Evolutionary conservation across 2,888 invertebrate genomes (phyloP).

Genomic region (Drosophila parthenogenetica): DNA sequence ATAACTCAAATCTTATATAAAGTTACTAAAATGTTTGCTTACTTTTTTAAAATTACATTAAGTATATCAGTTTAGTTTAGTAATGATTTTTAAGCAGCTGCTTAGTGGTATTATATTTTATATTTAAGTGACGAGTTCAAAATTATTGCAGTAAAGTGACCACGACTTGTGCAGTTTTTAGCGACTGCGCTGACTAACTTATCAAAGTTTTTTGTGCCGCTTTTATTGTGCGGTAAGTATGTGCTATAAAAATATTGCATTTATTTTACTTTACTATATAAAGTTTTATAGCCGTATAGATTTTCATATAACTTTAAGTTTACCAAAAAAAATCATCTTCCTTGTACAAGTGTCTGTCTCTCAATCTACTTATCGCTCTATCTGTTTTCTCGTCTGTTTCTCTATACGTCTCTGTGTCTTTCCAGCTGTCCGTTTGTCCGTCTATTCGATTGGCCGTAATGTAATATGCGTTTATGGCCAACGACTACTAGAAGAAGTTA

Average conservation of each 20-base stretch:
- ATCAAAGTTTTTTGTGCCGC: slow-evolving; percentile 4
- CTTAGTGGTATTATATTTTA: no score
- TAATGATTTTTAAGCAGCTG: no score
- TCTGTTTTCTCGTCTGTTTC: slow-evolving; percentile 9
- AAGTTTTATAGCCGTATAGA: slow-evolving; percentile 48
- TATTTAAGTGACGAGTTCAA: not conserved
- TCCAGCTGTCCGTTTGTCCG: slow-evolving; percentile 30
- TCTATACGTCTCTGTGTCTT: slow-evolving; percentile 21
- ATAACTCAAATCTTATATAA: not conserved
- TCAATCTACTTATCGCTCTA: no score
- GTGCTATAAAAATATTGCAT: slow-evolving; percentile 2
- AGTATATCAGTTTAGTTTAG: no score
- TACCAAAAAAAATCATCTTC: slow-evolving; percentile 49
- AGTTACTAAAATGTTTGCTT: no score
- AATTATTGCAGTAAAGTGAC: not conserved
- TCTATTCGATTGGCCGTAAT: slow-evolving; percentile 68
- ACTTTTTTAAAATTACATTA: no score
- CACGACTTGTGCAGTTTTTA: slow-evolving; percentile 1
- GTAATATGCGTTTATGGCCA: slow-evolving; percentile 62
- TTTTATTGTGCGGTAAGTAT: slow-evolving; percentile 23
- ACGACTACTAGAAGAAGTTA: slow-evolving; percentile 23
- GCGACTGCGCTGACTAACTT: slow-evolving; percentile 2
- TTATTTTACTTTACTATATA: not conserved
- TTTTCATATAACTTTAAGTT: no score
- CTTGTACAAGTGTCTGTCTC: slow-evolving; percentile 11